Conservation (phyloP, 2,888 invertebrate species). For the Acronicta aceris region DNA sequence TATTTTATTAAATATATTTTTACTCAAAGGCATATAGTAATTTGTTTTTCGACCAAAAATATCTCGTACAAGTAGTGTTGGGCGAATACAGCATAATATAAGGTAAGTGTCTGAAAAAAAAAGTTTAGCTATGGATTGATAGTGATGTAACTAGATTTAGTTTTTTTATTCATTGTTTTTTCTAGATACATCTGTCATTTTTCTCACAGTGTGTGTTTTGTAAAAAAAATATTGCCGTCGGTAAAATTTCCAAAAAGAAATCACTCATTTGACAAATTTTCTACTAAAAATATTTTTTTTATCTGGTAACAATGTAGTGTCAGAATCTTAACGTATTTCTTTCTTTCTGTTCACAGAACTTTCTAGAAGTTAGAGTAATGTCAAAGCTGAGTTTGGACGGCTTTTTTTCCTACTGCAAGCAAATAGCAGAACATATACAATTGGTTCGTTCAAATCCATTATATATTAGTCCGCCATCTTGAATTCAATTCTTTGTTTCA, state of each 20-base stretch:
- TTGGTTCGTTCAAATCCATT: conserved; percentile 83
- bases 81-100: conserved; percentile 5
- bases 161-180: conserved; percentile 30
- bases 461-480: conserved; percentile 55
- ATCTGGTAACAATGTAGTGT: conserved; percentile 45
- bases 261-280: neutral
- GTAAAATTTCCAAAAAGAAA: conserved; percentile 1
- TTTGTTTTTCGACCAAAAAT: conserved; percentile 85
- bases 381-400: conserved; percentile 88
- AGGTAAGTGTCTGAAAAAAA: conserved; percentile 43
- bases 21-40: conserved; percentile 77
- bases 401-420: conserved; percentile 89
- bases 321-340: conserved; percentile 70
- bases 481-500: conserved; percentile 48
- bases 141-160: conserved; percentile 39
- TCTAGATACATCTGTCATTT: conserved; percentile 44
- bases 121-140: conserved; percentile 1
- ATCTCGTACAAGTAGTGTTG: conserved; percentile 84
- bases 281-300: conserved; percentile 27
- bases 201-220: conserved; percentile 1
- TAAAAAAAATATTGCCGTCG: conserved; percentile 1
- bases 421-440: conserved; percentile 88
- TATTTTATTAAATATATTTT: conserved; percentile 71
- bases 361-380: conserved; percentile 80
- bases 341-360: conserved; percentile 85